Evolutionary conservation across 1,140 invertebrate species (phyloP), one percentile per base, ranked within the genome.

Genomic region (Nixonia krombeini): DNA sequence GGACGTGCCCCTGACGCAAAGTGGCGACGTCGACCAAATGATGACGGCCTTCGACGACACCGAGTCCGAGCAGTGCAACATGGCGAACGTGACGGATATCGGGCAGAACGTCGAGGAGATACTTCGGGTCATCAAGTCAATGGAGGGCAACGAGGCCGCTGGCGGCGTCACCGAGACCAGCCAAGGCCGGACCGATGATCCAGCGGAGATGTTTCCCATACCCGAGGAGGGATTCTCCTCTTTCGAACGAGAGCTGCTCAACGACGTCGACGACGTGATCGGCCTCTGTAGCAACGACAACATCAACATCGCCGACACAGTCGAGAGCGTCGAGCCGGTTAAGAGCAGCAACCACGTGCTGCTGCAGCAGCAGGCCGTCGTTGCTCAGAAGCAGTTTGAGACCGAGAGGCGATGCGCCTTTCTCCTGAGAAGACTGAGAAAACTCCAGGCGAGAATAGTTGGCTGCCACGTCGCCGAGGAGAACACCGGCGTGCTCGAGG

Each of bases 391-490:
- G 42, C 91, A 94, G 69, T 86, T 87, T 50, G 84, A 89, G 31
- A 82, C 92, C 17, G 89, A 92, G 67, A 85, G 90, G 13, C 86
- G 90, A 64, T 87, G 89, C 46, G 90, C 92, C 2, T 91, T 91
- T 75, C 79, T 96, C 41, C 69, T 92, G 64, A 86, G 92, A 49
- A 85, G 94, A 35, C 80, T 95, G 26, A 83, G 91, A 0, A 93
- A 94, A 73, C 79, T 94, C 4, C 93, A 96, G 79, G 87, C 89
- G 0, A 86, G 88, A 41, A 83, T 90, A 10, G 85, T 94, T 62
- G 92, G 93, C 8, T 88, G 89, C 41, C 92, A 95, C 76, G 86
- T 90, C 16, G 90, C 90, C 42, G 90, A 92, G 51, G 92, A 96
- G 79, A 88, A 92, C 1, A 87, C 88, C 9, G 88, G 90, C 47